Conservation (phyloP, 2,113 vertebrate species). For the Oxyruncus cristatus region DNA sequence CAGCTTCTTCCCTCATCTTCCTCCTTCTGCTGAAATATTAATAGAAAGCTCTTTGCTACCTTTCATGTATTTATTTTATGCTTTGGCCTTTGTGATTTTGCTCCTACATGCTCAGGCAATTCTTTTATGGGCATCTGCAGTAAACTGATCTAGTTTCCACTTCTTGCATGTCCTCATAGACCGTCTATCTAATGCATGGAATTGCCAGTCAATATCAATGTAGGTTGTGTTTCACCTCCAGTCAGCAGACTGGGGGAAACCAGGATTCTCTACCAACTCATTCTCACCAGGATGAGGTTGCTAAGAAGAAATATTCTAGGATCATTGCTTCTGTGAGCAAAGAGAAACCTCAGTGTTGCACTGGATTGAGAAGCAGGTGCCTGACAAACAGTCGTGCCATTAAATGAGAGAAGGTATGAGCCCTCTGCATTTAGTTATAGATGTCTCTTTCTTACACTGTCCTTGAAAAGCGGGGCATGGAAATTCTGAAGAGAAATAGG, state of each 20-base stretch:
- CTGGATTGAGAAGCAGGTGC: neutral
- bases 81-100: neutral
- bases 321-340: neutral
- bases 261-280: neutral
- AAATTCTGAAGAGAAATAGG: neutral
- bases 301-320: neutral
- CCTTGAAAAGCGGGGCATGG: neutral
- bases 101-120: neutral
- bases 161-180: neutral
- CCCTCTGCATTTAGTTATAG: neutral
- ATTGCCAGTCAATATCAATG: neutral
- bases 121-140: neutral
- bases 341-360: neutral
- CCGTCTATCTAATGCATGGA: neutral
- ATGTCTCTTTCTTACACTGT: neutral
- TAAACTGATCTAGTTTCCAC: neutral
- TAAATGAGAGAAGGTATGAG: neutral
- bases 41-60: neutral
- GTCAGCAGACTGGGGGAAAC: neutral
- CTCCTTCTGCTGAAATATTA: conserved; percentile 20
- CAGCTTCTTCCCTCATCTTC: neutral
- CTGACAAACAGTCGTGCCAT: neutral
- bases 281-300: neutral
- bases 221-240: neutral
- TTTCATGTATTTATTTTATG: neutral